Conservation (phyloP, 2,113 vertebrate species). For the Nymphicus hollandicus region DNA sequence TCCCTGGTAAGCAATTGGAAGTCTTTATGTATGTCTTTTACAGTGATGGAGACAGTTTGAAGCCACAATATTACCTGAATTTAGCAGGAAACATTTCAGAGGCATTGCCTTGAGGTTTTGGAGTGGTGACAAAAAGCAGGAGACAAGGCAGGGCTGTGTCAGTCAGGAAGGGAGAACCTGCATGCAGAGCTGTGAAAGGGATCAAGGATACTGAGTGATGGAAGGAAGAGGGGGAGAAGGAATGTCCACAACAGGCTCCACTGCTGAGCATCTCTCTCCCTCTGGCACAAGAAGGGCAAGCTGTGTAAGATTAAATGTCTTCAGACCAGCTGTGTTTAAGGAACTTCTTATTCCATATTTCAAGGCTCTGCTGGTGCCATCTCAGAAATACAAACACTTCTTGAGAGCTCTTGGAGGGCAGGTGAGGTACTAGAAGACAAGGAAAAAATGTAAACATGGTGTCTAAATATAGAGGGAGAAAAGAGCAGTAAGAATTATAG, state of each 20-base stretch:
- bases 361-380: background rate
- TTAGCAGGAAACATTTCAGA: background rate
- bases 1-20: background rate
- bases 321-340: background rate
- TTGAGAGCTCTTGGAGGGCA: slow-evolving; percentile 20
- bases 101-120: background rate
- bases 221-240: background rate
- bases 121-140: background rate
- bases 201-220: background rate
- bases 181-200: background rate
- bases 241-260: background rate
- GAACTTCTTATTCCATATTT: background rate
- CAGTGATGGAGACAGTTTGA: background rate
- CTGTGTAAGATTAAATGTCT: background rate
- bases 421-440: slow-evolving; percentile 13
- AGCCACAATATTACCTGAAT: background rate
- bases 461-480: background rate
- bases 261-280: background rate
- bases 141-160: background rate
- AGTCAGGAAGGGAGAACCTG: background rate
- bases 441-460: background rate
- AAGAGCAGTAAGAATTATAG: slow-evolving; percentile 26
- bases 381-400: slow-evolving; percentile 8
- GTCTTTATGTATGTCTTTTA: background rate
- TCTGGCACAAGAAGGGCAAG: background rate